Evolutionary conservation across 2,888 invertebrate genomes (phyloP).

Genomic region (Cantharis rufa): DNA sequence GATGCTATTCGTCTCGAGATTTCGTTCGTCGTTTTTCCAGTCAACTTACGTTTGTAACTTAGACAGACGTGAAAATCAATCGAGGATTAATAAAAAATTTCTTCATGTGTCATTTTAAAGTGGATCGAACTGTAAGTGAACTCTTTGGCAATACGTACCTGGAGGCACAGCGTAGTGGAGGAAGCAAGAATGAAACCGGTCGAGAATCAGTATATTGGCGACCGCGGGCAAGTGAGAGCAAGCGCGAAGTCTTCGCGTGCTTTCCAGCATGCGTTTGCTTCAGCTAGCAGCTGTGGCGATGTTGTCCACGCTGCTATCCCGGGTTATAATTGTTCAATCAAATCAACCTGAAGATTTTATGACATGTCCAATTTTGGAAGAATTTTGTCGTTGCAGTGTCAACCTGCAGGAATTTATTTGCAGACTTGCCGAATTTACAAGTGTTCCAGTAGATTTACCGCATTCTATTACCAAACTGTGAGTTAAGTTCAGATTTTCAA

Average conservation of each 20-base stretch:
- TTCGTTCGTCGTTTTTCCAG: background rate
- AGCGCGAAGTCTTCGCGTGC: conserved; percentile 41
- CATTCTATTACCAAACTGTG: conserved; percentile 45
- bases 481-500: conserved; percentile 32
- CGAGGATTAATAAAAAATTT: conserved; percentile 3
- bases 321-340: conserved; percentile 18
- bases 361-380: conserved; percentile 39
- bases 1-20: background rate
- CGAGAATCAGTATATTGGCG: conserved; percentile 43
- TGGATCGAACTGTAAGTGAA: conserved; percentile 23
- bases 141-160: conserved; percentile 33
- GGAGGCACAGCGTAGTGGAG: conserved; percentile 33
- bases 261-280: conserved; percentile 44
- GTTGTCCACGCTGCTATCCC: conserved; percentile 37
- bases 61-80: background rate
- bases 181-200: conserved; percentile 31
- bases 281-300: conserved; percentile 43
- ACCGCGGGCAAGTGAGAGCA: conserved; percentile 41
- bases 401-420: conserved; percentile 45
- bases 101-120: conserved; percentile 16
- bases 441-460: conserved; percentile 42
- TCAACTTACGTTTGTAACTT: background rate
- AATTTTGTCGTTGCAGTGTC: conserved; percentile 43
- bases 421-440: conserved; percentile 44
- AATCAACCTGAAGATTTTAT: conserved; percentile 31